A percentile compares a stretch with the other conserved stretches of the same genome.
These are phyloP conservation scores for Proisotoma minuta DNA, from an alignment of 2,888 invertebrate species.

Conservation along the genomic window DNA sequence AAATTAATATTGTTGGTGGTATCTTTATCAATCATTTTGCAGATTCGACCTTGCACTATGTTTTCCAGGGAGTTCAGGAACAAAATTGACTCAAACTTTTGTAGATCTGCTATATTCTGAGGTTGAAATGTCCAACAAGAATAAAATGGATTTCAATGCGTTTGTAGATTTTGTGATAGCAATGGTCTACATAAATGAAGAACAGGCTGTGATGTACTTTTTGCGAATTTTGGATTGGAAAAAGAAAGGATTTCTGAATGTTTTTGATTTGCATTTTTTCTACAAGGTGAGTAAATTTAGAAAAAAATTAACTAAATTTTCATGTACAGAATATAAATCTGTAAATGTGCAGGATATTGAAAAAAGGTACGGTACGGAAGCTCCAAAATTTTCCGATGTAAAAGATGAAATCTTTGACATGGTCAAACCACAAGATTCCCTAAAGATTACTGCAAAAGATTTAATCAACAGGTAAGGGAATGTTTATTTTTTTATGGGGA, in stretches of 20 bases:
- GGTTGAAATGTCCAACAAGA: not conserved
- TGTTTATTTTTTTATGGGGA: too few relatives aligned
- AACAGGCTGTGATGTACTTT: constrained; percentile 83
- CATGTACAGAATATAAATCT: not conserved
- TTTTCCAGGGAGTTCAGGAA: too few relatives aligned
- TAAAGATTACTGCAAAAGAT: constrained; percentile 79
- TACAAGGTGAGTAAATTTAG: constrained; percentile 62
- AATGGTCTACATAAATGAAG: constrained; percentile 83
- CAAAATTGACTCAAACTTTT: not conserved
- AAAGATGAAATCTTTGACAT: constrained; percentile 98
- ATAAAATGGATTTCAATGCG: constrained; percentile 90
- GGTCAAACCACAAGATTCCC: constrained; percentile 82
- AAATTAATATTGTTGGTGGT: too few relatives aligned
- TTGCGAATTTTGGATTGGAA: constrained; percentile 76
- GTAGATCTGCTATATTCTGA: not conserved
- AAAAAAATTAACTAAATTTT: not conserved
- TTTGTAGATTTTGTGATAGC: constrained; percentile 92
- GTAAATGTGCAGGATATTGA: constrained; percentile 68
- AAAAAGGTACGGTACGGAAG: constrained; percentile 84
- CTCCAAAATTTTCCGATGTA: constrained; percentile 86
- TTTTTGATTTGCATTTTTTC: constrained; percentile 87
- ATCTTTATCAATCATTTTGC: too few relatives aligned
- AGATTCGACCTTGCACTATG: too few relatives aligned
- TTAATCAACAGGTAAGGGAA: constrained; percentile 69
- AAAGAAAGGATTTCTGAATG: constrained; percentile 78